phyloP scores from a whole-genome alignment of 2,888 invertebrate genomes.

The Heteromurus nitidus region DNA sequence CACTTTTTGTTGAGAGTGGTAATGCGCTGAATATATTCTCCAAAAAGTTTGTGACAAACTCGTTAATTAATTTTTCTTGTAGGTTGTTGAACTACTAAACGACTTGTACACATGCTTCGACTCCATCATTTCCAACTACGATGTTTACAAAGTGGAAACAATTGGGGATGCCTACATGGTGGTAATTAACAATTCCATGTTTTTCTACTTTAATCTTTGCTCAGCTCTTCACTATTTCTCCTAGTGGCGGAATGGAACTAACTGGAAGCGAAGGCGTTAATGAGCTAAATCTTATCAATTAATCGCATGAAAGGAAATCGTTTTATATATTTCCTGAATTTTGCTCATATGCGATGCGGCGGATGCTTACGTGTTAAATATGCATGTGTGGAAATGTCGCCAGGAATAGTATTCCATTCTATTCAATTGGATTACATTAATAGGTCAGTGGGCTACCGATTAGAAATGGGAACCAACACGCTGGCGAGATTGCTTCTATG shows the following conservation, averaged over 20 bases:
- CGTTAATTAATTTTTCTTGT: constrained; percentile 69
- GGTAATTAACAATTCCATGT: constrained; percentile 78
- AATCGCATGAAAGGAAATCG: no score
- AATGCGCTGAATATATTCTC: not conserved
- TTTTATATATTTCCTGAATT: no score
- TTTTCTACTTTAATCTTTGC: not conserved
- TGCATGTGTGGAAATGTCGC: no score
- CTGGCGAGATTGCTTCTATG: constrained; percentile 87
- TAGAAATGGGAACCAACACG: constrained; percentile 84
- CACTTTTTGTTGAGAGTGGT: not conserved
- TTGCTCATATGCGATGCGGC: no score
- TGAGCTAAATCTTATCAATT: no score
- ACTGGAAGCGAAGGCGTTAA: no score
- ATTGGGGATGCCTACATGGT: constrained; percentile 92
- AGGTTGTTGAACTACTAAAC: constrained; percentile 91
- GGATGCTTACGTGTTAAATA: no score
- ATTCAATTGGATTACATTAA: constrained; percentile 11
- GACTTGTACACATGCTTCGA: constrained; percentile 92
- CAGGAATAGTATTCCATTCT: not conserved
- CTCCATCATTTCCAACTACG: constrained; percentile 89
- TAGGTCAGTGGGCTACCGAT: constrained; percentile 84
- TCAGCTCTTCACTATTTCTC: not conserved
- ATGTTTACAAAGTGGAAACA: constrained; percentile 92
- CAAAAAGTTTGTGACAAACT: not conserved
- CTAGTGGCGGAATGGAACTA: not conserved